Evolutionary conservation across 2,888 invertebrate genomes (phyloP).

Genomic region (Salticus scenicus): DNA sequence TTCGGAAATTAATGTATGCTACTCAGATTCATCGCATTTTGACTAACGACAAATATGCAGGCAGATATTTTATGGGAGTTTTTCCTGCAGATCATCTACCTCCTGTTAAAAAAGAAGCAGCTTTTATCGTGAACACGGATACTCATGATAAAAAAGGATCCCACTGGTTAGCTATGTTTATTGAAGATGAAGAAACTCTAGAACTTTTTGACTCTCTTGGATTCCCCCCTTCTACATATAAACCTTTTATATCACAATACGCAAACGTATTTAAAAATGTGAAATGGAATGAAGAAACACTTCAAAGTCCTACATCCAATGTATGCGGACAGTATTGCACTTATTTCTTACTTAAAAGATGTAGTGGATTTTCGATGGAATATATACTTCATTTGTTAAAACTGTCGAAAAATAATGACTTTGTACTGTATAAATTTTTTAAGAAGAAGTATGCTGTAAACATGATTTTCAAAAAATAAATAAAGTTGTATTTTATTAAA

Average conservation of each 20-base stretch:
- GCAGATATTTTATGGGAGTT: constrained; percentile 29
- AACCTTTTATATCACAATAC: neutral
- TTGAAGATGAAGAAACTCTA: neutral
- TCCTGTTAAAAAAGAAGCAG: neutral
- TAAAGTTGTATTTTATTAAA: no score
- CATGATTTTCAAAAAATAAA: constrained; percentile 20
- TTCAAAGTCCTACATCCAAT: constrained; percentile 39
- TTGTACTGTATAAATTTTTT: constrained; percentile 16
- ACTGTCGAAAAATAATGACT: constrained; percentile 20
- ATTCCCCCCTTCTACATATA: constrained; percentile 26
- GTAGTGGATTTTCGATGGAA: constrained; percentile 12
- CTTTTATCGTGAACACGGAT: constrained; percentile 35
- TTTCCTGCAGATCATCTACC: constrained; percentile 31
- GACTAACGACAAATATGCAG: neutral
- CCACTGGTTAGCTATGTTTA: constrained; percentile 49
- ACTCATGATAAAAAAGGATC: constrained; percentile 12
- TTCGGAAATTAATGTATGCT: constrained; percentile 45
- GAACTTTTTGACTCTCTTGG: constrained; percentile 57
- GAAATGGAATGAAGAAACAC: neutral
- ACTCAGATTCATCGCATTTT: constrained; percentile 18
- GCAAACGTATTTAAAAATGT: neutral
- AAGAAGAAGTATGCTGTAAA: constrained; percentile 31
- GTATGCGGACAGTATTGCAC: constrained; percentile 42
- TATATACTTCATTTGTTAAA: constrained; percentile 14
- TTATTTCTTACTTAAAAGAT: constrained; percentile 39